These are phyloP conservation scores for Colletes collaris DNA, from an alignment of 2,888 invertebrate species.

Conservation along the genomic window DNA sequence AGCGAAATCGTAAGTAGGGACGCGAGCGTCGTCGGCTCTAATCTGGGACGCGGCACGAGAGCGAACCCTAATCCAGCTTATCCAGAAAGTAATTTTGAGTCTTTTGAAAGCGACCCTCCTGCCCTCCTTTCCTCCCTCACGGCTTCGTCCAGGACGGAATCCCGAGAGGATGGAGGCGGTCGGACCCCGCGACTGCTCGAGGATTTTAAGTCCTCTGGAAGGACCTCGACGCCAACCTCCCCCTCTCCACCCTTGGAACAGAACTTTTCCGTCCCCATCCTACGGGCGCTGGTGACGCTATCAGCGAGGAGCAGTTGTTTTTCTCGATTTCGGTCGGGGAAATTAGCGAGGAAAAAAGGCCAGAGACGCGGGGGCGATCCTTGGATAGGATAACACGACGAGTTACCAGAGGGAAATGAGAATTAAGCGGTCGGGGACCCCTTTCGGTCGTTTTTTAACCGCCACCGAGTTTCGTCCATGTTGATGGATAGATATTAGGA, in stretches of 20 bases:
- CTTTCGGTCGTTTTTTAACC: background rate
- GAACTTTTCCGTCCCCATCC: conserved; percentile 49
- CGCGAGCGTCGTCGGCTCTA: conserved; percentile 79
- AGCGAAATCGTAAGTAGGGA: conserved; percentile 60
- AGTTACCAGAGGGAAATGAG: conserved; percentile 14
- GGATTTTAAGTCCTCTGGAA: conserved; percentile 64
- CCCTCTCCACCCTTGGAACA: conserved; percentile 14
- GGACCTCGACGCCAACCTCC: conserved; percentile 56
- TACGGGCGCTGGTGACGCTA: conserved; percentile 64
- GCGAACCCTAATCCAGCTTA: conserved; percentile 86
- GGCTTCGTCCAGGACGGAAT: conserved; percentile 60
- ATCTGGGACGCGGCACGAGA: conserved; percentile 81
- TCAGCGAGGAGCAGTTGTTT: conserved; percentile 75
- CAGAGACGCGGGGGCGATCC: conserved; percentile 35
- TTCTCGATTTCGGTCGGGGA: conserved; percentile 70
- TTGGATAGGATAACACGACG: conserved; percentile 49
- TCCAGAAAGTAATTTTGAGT: conserved; percentile 87
- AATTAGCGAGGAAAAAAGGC: conserved; percentile 72
- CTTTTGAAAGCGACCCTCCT: conserved; percentile 84
- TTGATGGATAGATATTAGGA: background rate
- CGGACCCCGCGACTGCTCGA: conserved; percentile 60
- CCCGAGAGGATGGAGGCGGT: conserved; percentile 57
- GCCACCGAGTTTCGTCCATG: background rate
- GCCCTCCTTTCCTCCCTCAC: conserved; percentile 48
- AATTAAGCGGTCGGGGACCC: conserved; percentile 37